Percentiles rank a stretch among this genome's conserved stretches.
Evolutionary conservation across 2,113 vertebrate genomes (phyloP).

Genomic region (Heptranchias perlo): DNA sequence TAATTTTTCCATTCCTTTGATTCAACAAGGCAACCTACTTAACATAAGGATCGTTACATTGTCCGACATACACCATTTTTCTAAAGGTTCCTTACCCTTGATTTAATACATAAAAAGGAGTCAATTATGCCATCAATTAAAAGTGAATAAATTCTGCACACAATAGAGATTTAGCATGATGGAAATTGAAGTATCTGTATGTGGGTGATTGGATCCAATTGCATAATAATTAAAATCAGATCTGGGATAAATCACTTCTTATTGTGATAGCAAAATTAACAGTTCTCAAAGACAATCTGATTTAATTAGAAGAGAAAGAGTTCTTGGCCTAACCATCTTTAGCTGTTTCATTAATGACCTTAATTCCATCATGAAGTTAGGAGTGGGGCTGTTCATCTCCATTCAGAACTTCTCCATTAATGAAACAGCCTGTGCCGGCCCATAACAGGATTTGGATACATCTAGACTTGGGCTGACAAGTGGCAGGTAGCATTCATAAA

Average conservation of each 20-base stretch:
- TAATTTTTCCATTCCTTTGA: not conserved
- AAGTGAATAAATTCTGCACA: not conserved
- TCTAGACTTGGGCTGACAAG: too few species aligned
- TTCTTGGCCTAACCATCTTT: too few species aligned
- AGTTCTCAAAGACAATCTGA: not conserved
- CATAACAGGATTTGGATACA: too few species aligned
- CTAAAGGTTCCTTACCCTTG: too few species aligned
- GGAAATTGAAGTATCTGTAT: not conserved
- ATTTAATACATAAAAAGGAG: not conserved
- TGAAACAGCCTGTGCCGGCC: too few species aligned
- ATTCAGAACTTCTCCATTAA: too few species aligned
- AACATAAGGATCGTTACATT: not conserved
- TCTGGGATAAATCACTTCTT: not conserved
- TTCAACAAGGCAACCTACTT: not conserved
- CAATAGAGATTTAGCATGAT: not conserved
- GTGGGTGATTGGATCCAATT: not conserved
- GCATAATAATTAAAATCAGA: not conserved
- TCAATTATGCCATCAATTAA: not conserved
- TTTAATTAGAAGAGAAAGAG: not conserved
- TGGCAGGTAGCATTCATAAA: too few species aligned
- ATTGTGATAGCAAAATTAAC: not conserved
- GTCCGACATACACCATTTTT: not conserved
- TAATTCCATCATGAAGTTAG: too few species aligned
- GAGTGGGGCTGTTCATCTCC: too few species aligned
- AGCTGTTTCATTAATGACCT: too few species aligned